A percentile compares a stretch with the other conserved stretches of the same genome.
Conservation (phyloP, 2,888 invertebrate species). For the Drosophila atripex region DNA sequence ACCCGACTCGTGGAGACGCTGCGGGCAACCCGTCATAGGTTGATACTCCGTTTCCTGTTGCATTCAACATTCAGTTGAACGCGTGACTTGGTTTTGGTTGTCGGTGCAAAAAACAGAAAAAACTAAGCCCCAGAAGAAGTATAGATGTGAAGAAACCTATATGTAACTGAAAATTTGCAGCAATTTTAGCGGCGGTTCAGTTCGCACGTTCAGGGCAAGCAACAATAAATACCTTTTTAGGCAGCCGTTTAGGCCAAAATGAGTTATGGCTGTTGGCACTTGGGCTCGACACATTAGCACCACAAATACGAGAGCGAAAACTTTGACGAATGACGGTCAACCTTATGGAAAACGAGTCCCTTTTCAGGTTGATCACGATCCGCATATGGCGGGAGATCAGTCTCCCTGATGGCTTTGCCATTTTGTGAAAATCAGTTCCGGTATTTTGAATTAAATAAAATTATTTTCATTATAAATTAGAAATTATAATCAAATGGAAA, state of each 20-base stretch:
- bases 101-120: background rate
- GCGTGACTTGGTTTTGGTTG: constrained; percentile 64
- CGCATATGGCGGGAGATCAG: background rate
- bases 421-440: background rate
- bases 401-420: background rate
- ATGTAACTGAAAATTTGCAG: constrained; percentile 61
- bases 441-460: background rate
- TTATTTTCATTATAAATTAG: background rate
- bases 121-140: constrained; percentile 27
- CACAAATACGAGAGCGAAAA: constrained; percentile 44
- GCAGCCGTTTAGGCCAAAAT: constrained; percentile 71
- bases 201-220: constrained; percentile 67
- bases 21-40: constrained; percentile 47
- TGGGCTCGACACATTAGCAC: constrained; percentile 73
- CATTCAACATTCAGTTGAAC: constrained; percentile 47
- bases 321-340: constrained; percentile 66
- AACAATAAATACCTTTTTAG: constrained; percentile 71
- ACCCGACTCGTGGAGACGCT: constrained; percentile 56
- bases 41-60: constrained; percentile 51
- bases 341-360: constrained; percentile 52
- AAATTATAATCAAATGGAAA: background rate
- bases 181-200: constrained; percentile 45
- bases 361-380: constrained; percentile 60
- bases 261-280: constrained; percentile 76
- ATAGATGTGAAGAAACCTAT: constrained; percentile 38